These are phyloP conservation scores for Enoplolaimus lenunculus DNA, from an alignment of 2,888 invertebrate species.

Conservation along the genomic window DNA sequence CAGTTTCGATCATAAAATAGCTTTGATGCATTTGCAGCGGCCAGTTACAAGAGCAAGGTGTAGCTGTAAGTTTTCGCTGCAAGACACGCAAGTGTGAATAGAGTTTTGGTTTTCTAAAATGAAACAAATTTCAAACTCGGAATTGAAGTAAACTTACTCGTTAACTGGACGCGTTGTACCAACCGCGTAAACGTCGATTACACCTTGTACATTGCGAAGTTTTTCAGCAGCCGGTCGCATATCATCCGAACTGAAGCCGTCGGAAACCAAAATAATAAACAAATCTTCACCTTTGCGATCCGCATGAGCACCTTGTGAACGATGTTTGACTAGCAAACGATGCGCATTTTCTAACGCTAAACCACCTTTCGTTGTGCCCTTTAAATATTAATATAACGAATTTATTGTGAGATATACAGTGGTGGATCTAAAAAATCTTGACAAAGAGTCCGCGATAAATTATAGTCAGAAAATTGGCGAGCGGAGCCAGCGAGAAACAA, in stretches of 20 bases:
- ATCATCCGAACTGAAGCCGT: neutral
- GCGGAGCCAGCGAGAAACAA: too few species aligned
- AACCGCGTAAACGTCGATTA: neutral
- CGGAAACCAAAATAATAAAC: neutral
- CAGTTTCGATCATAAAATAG: too few species aligned
- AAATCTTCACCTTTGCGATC: neutral
- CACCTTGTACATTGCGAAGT: neutral
- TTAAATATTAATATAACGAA: too few species aligned
- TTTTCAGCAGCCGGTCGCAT: neutral
- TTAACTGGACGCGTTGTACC: neutral
- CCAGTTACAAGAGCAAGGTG: too few species aligned
- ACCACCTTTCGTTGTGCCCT: neutral
- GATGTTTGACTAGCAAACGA: neutral
- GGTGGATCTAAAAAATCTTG: too few species aligned
- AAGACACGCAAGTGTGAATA: too few species aligned
- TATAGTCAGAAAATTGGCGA: too few species aligned
- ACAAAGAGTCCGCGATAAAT: too few species aligned
- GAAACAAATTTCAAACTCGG: neutral
- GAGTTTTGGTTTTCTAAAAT: too few species aligned
- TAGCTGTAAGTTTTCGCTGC: too few species aligned
- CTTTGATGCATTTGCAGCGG: too few species aligned
- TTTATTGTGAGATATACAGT: too few species aligned
- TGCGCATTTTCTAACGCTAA: neutral
- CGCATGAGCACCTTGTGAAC: neutral
- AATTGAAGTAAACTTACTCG: neutral